Evolutionary conservation across 2,888 invertebrate species (phyloP).

Genomic region (Sturmia bella): DNA sequence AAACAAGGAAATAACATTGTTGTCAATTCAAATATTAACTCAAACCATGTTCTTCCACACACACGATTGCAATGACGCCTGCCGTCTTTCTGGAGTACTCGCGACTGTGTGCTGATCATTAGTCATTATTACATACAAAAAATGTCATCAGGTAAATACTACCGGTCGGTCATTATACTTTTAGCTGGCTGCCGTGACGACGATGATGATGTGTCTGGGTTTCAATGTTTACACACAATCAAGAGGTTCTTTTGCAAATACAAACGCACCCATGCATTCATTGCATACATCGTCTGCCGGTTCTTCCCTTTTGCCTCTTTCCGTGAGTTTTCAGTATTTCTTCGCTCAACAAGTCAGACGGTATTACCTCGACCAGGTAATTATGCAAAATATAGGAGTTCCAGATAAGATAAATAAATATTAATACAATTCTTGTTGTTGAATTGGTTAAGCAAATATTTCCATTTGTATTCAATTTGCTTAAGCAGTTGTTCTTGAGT

Average conservation of each 20-base stretch:
- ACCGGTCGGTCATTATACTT: conserved; percentile 54
- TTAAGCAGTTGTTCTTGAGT: background rate
- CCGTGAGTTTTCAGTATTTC: background rate
- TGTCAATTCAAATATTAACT: conserved; percentile 52
- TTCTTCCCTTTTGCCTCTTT: conserved; percentile 1
- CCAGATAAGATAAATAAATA: conserved; percentile 64
- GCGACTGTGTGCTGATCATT: conserved; percentile 38
- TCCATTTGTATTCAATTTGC: conserved; percentile 25
- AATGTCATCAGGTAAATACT: conserved; percentile 63
- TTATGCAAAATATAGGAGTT: conserved; percentile 38
- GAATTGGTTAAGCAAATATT: conserved; percentile 23
- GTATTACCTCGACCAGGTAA: conserved; percentile 4
- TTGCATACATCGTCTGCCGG: conserved; percentile 9
- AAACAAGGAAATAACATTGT: conserved; percentile 51
- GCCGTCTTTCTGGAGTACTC: background rate
- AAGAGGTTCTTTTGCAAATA: conserved; percentile 47
- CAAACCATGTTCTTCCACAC: conserved; percentile 11
- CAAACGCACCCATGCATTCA: conserved; percentile 14
- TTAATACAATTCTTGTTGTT: conserved; percentile 13
- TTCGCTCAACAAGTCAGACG: conserved; percentile 35
- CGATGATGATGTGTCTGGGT: conserved; percentile 36
- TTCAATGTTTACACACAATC: conserved; percentile 20
- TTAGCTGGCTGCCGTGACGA: background rate
- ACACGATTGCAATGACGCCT: conserved; percentile 36
- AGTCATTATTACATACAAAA: conserved; percentile 57